Base-by-base conservation (phyloP, 2,888 invertebrate species). In the Trichogramma evanescens region DNA sequence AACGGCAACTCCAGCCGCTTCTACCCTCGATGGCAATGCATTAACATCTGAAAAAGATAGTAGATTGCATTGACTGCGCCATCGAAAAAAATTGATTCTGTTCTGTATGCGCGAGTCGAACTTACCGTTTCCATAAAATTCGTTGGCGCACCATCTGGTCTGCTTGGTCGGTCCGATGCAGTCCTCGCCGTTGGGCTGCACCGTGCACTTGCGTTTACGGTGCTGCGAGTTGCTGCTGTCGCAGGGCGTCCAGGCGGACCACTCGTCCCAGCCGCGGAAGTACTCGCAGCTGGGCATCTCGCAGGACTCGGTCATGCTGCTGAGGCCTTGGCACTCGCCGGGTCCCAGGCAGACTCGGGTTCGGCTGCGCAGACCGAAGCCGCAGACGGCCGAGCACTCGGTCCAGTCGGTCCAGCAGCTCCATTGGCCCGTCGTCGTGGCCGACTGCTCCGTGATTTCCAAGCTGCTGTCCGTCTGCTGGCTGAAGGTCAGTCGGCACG, bases 391-490 rank as follows among this genome's bases (percentile, higher is more conserved):
- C 38, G 88, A 89, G 70, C 93, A 93, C 8, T 83, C 82, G 4
- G 89, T 85, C 89, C 91, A 93, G 53, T 92, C 91, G 0, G 87
- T 86, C 93, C 93, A 94, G 69, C 92, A 92, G 3, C 89, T 85
- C 91, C 91, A 92, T 70, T 87, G 85, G 44, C 86, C 86, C 3
- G 3, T 26, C 26, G 26, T 26, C 26, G 26, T 26, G 26, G 26
- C 26, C 3, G 26, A 26, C 26, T 26, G 1, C 41, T n/a, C 8
- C 44, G 49, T 26, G 26, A 26, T 0, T 10, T 44, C 39, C 5
- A 50, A 38, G 9, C 5, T 46, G 39, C 60, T 40, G 54, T 1
- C 26, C 50, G 39, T 50, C 6, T 45, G 49, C 39, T 54, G 55
- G 3, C 26, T 41, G 44, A 54, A 51, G 43, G 41, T 8, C 1